These are phyloP conservation scores for Buceros bicornis DNA, from an alignment of 2,797 vertebrate genomes.

Conservation along the genomic window DNA sequence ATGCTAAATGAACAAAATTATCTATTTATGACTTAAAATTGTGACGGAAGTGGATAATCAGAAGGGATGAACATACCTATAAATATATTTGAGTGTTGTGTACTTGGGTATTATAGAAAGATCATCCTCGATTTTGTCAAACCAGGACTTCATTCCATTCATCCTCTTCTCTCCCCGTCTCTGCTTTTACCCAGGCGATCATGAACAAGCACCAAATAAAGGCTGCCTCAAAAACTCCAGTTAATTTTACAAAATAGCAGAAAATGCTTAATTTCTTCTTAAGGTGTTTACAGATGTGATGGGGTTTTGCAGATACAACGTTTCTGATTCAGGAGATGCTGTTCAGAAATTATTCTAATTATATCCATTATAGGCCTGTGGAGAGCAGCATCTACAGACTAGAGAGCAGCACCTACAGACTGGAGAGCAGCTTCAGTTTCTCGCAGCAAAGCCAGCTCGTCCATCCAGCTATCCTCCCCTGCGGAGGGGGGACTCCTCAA, in stretches of 20 bases:
- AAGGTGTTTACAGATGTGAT: not conserved
- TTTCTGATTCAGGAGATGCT: not conserved
- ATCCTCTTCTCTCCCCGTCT: rapidly evolving
- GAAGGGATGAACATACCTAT: not conserved
- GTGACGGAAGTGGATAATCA: not conserved
- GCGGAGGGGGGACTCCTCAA: not conserved
- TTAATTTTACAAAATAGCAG: not conserved
- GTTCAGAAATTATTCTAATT: not conserved
- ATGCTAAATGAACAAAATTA: not conserved
- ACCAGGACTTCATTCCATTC: not conserved
- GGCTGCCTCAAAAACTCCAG: not conserved
- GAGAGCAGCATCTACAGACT: not conserved
- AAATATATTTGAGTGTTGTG: not conserved
- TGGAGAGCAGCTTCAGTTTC: not conserved
- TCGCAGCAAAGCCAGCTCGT: not conserved
- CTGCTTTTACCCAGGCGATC: not conserved
- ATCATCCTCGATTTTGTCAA: not conserved
- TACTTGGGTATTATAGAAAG: not conserved
- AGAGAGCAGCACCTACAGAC: not conserved
- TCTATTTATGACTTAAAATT: not conserved
- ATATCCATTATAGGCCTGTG: not conserved
- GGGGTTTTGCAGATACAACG: too few species aligned
- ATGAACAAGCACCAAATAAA: not conserved
- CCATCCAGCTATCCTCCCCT: not conserved
- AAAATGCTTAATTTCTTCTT: not conserved